These are phyloP conservation scores for Climacteris rufus DNA, from an alignment of 2,113 vertebrate species.

Conservation along the genomic window DNA sequence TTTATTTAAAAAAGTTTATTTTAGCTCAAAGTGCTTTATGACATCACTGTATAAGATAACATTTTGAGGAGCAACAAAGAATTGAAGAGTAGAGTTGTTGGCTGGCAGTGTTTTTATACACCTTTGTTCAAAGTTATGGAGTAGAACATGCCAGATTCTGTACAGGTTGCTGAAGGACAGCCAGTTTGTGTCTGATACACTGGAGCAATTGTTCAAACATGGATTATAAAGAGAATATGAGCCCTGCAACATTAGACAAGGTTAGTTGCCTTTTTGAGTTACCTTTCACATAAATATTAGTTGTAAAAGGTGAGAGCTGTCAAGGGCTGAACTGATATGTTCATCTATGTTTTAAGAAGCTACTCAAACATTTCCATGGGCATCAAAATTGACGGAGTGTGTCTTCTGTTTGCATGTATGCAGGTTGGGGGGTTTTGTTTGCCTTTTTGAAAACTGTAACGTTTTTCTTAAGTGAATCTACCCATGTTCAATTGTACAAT, in stretches of 20 bases:
- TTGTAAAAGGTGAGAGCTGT: background rate
- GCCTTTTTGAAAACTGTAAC: background rate
- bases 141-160: background rate
- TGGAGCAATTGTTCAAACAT: background rate
- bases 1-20: background rate
- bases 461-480: background rate
- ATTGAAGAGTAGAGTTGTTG: background rate
- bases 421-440: background rate
- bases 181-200: conserved; percentile 3
- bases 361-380: background rate
- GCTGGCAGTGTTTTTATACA: background rate
- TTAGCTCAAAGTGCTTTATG: background rate
- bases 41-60: background rate
- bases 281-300: background rate
- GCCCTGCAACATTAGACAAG: background rate
- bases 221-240: background rate
- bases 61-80: background rate
- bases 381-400: background rate
- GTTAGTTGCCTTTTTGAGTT: background rate
- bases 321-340: background rate
- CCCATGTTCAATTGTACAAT: background rate
- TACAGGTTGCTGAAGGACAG: background rate
- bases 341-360: background rate
- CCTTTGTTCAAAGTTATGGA: background rate
- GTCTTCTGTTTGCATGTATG: background rate